These are phyloP conservation scores for Garrulus glandarius DNA, from an alignment of 2,797 vertebrate species.

Conservation along the genomic window DNA sequence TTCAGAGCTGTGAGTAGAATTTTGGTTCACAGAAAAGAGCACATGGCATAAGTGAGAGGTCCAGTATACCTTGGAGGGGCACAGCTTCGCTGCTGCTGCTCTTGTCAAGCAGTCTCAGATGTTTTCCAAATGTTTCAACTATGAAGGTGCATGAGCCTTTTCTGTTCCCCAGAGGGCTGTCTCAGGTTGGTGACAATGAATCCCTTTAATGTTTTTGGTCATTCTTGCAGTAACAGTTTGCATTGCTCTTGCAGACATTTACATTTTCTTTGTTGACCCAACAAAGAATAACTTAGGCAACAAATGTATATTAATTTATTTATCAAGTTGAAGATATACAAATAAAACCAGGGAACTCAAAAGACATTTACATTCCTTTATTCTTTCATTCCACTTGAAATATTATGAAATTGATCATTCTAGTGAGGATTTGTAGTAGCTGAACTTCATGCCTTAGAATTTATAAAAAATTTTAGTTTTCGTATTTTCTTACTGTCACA, in stretches of 20 bases:
- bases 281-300: neutral
- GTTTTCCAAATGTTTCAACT: neutral
- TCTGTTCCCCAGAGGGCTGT: neutral
- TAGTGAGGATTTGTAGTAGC: neutral
- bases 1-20: neutral
- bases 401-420: neutral
- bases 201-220: neutral
- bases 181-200: neutral
- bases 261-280: neutral
- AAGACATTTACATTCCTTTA: slow-evolving; percentile 19
- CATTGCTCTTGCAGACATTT: neutral
- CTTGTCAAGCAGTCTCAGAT: neutral
- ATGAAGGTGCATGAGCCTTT: neutral
- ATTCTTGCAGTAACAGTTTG: neutral
- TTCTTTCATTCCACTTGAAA: neutral
- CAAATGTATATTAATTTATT: neutral
- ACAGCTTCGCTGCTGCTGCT: neutral
- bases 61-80: neutral
- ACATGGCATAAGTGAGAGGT: rapidly evolving
- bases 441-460: neutral
- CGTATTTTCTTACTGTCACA: neutral
- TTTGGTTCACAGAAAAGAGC: neutral
- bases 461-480: neutral
- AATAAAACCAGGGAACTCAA: neutral
- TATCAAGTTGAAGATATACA: neutral